Evolutionary conservation across 2,113 vertebrate genomes (phyloP), one percentile per base, ranked within the genome.

Genomic region (Varanus salvator): DNA sequence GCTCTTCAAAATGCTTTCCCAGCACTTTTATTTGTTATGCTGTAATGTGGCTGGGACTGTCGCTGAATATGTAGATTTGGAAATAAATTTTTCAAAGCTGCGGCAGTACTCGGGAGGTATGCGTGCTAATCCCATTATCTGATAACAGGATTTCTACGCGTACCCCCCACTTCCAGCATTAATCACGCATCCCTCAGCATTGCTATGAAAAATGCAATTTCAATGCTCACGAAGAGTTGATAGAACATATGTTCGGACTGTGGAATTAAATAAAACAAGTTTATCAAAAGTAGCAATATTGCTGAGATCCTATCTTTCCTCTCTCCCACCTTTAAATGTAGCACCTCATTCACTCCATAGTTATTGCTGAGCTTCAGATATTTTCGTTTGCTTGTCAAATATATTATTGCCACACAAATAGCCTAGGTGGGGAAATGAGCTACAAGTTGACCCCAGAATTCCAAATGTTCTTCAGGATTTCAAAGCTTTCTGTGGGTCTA

Each of bases 121-220:
- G 93, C 7, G 0, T 77, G 64, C 89, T 95, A 97, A 97, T 97
- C 97, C 95, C 94, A 93, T 97, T 97, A 97, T 94, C 96, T 96
- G 97, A 96, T 95, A 97, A 97, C 95, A 0, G 95, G 97, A 97
- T 97, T 97, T 97, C 92, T 88, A 54, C 54, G 4, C 92, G 82
- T 85, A 93, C 94, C 95, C 96, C 95, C 96, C 85, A 80, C 91
- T n/a, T 78, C 88, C 92, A 44, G 93, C 92, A 38, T 87, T 93
- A 95, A 96, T 90, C 92, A 89, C 21, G 0, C 81, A 50, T 87
- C 88, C 93, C 93, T 95, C 66, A 27, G 86, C 64, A 74, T 50
- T n/a, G 87, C 96, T 92, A 87, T 91, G 93, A 96, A 84, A 89
- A 96, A 95, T 93, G 89, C 86, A 97, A 95, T 97, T 95, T 96